phyloP scores from a whole-genome alignment of 2,797 vertebrate species.

The Glyptemys insculpta region DNA sequence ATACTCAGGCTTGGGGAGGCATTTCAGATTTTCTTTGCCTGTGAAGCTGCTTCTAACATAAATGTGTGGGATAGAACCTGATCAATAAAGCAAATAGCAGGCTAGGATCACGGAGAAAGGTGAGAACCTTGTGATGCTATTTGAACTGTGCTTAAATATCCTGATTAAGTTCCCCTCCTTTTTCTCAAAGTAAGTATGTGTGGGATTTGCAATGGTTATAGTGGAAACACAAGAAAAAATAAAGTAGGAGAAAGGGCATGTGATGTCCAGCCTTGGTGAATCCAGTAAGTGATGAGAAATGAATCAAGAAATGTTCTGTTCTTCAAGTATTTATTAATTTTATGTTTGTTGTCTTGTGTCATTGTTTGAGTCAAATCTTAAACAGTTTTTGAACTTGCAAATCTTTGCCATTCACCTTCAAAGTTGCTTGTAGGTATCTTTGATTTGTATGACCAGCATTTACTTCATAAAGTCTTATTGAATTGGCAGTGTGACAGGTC shows the following conservation, averaged over 20 bases:
- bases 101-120: background rate
- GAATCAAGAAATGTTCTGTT: background rate
- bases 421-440: constrained; percentile 31
- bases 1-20: background rate
- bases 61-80: background rate
- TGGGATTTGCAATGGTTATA: background rate
- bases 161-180: background rate
- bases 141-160: background rate
- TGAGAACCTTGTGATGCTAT: background rate
- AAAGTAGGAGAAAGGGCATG: fast-evolving
- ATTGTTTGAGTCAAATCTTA: constrained; percentile 33
- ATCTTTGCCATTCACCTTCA: background rate
- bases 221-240: background rate
- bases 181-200: background rate
- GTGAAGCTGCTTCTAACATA: background rate
- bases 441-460: constrained; percentile 48
- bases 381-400: constrained; percentile 28
- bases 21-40: background rate
- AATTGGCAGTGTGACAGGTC: constrained; percentile 61
- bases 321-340: background rate
- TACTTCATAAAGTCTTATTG: constrained; percentile 41
- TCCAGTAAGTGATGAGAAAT: background rate
- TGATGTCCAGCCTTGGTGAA: background rate
- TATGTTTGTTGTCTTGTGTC: background rate
- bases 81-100: background rate